A percentile compares a stretch with the other conserved stretches of the same genome.
Conservation (phyloP, 2,888 invertebrate species). For the Antheraea yamamai region DNA sequence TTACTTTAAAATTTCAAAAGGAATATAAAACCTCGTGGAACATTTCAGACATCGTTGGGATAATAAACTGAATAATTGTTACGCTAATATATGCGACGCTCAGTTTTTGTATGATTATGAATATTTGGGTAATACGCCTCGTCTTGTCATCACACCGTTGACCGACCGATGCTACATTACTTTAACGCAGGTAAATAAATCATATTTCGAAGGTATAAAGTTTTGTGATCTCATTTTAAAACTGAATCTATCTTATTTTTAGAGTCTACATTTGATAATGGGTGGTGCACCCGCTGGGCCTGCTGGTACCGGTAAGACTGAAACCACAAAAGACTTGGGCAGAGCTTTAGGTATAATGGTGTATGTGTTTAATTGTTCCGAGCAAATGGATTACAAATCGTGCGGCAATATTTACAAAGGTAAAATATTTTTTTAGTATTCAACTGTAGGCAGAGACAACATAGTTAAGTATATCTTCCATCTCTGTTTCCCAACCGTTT, state of each 20-base stretch:
- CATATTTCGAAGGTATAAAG: neutral
- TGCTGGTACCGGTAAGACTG: conserved; percentile 97
- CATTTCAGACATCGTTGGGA: conserved; percentile 90
- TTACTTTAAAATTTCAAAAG: too few relatives aligned
- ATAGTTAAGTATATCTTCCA: too few relatives aligned
- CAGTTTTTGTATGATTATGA: conserved; percentile 96
- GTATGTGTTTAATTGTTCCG: conserved; percentile 98
- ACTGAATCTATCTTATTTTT: conserved; percentile 23
- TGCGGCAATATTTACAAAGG: conserved; percentile 97
- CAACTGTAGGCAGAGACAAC: neutral
- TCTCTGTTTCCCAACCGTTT: too few relatives aligned
- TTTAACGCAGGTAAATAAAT: conserved; percentile 86
- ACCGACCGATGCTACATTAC: conserved; percentile 98
- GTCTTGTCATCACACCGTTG: conserved; percentile 96
- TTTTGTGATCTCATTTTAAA: neutral
- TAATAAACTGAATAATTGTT: conserved; percentile 89
- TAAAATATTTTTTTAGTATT: conserved; percentile 23
- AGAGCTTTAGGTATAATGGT: conserved; percentile 97
- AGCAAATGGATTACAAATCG: conserved; percentile 98
- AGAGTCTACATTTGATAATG: conserved; percentile 95
- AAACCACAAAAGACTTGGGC: conserved; percentile 97
- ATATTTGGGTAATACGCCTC: conserved; percentile 96
- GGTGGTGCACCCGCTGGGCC: conserved; percentile 98
- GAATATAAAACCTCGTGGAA: neutral
- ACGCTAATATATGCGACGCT: conserved; percentile 97